Evolutionary conservation across 2,888 invertebrate genomes (phyloP).

Genomic region (Chydorus sphaericus): DNA sequence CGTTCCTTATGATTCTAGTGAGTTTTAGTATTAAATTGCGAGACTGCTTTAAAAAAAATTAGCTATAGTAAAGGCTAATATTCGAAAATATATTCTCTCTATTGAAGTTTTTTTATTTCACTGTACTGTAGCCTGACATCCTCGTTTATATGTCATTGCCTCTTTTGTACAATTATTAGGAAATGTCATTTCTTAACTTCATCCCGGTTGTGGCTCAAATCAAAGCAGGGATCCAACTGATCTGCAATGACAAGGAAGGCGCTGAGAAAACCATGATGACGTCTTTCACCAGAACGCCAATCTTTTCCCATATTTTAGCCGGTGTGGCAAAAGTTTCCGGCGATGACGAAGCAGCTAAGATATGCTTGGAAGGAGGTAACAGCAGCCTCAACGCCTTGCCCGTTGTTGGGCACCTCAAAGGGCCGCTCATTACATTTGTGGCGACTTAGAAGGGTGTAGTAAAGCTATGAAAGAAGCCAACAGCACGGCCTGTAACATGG

Average conservation of each 20-base stretch:
- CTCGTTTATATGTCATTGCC: too few relatives aligned
- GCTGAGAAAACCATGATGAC: background rate
- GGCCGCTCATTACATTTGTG: slow-evolving; percentile 16
- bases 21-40: too few relatives aligned
- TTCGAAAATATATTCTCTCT: too few relatives aligned
- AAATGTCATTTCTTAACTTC: too few relatives aligned
- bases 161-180: too few relatives aligned
- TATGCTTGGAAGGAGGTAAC: background rate
- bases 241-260: background rate
- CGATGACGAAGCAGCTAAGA: background rate
- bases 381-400: slow-evolving; percentile 17
- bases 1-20: too few relatives aligned
- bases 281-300: background rate
- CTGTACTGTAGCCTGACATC: too few relatives aligned
- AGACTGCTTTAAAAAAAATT: too few relatives aligned
- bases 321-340: background rate
- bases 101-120: too few relatives aligned
- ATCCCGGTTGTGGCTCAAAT: too few relatives aligned
- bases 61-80: too few relatives aligned
- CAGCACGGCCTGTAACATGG: slow-evolving; percentile 14
- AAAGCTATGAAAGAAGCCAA: slow-evolving; percentile 17
- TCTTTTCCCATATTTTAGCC: background rate
- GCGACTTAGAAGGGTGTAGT: slow-evolving; percentile 17
- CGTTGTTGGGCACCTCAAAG: slow-evolving; percentile 19
- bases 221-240: background rate